These are phyloP conservation scores for Tetramorium bicarinatum DNA, from an alignment of 2,888 invertebrate species.

Conservation along the genomic window DNA sequence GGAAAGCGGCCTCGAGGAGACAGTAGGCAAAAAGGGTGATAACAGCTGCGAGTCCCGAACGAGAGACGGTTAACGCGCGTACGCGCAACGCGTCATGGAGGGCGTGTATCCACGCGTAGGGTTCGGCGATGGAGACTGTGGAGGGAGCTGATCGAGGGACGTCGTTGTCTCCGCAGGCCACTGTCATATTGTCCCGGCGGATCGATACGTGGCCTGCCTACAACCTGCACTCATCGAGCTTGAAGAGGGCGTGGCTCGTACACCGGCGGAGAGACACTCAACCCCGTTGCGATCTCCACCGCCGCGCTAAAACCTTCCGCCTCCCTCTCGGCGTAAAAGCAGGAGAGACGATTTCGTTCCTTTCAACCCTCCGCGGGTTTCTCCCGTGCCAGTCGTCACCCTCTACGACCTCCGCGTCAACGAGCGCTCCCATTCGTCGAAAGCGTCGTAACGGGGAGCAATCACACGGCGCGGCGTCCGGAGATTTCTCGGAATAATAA, in stretches of 20 bases:
- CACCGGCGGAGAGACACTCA: slow-evolving; percentile 83
- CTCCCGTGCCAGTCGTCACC: slow-evolving; percentile 55
- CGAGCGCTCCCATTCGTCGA: slow-evolving; percentile 54
- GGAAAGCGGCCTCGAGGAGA: background rate
- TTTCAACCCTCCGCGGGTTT: slow-evolving; percentile 63
- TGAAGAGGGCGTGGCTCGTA: slow-evolving; percentile 85
- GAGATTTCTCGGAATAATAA: slow-evolving; percentile 48
- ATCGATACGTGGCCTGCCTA: slow-evolving; percentile 85
- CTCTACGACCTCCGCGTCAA: slow-evolving; percentile 41
- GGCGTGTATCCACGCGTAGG: background rate
- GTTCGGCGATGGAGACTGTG: slow-evolving; percentile 45
- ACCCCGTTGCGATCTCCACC: slow-evolving; percentile 68
- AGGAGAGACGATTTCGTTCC: slow-evolving; percentile 66
- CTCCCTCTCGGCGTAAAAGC: slow-evolving; percentile 62
- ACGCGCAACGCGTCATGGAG: background rate
- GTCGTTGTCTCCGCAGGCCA: slow-evolving; percentile 84
- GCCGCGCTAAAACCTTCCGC: slow-evolving; percentile 56
- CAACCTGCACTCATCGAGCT: slow-evolving; percentile 83
- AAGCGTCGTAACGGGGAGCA: slow-evolving; percentile 49
- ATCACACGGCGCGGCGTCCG: slow-evolving; percentile 3
- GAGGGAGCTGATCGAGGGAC: slow-evolving; percentile 82
- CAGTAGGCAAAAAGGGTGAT: background rate
- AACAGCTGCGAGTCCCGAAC: background rate
- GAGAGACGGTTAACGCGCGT: slow-evolving; percentile 19
- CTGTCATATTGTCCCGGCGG: slow-evolving; percentile 84